Evolutionary conservation across 2,888 invertebrate genomes (phyloP).

Genomic region (Timema cristinae): DNA sequence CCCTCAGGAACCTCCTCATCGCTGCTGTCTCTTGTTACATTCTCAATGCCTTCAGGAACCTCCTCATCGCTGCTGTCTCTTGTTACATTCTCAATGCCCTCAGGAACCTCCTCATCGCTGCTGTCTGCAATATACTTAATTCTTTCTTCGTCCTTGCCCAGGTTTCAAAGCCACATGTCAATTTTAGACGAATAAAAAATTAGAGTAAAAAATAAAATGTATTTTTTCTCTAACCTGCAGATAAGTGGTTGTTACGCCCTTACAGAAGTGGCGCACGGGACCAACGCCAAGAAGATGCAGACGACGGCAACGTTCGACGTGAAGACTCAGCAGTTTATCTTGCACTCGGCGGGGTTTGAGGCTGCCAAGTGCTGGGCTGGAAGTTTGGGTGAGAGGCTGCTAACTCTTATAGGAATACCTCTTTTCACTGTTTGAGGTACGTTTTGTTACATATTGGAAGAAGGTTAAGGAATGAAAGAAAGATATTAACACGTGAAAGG

Average conservation of each 20-base stretch:
- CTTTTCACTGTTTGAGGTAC: neutral
- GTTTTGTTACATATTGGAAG: neutral
- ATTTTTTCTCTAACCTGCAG: slow-evolving; percentile 35
- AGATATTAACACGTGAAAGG: neutral
- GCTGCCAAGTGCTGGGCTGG: slow-evolving; percentile 55
- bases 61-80: too few species aligned
- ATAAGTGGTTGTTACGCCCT: slow-evolving; percentile 50
- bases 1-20: too few species aligned
- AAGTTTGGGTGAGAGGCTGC: slow-evolving; percentile 38
- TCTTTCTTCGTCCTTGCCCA: too few species aligned
- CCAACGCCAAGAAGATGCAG: slow-evolving; percentile 50
- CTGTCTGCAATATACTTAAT: too few species aligned
- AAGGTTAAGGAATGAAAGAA: neutral
- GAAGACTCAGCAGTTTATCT: slow-evolving; percentile 47
- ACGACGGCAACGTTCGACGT: slow-evolving; percentile 50
- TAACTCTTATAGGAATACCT: neutral
- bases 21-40: too few species aligned
- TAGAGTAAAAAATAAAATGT: slow-evolving; percentile 23
- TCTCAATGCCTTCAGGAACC: too few species aligned
- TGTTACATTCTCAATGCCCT: too few species aligned
- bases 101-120: too few species aligned
- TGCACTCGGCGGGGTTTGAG: slow-evolving; percentile 51
- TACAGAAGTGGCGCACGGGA: slow-evolving; percentile 53
- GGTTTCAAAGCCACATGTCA: too few species aligned
- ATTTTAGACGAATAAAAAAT: too few species aligned